Percentiles rank a stretch among this genome's conserved stretches.
phyloP scores from a whole-genome alignment of 2,797 vertebrate genomes.

The Gymnothorax reevesii region DNA sequence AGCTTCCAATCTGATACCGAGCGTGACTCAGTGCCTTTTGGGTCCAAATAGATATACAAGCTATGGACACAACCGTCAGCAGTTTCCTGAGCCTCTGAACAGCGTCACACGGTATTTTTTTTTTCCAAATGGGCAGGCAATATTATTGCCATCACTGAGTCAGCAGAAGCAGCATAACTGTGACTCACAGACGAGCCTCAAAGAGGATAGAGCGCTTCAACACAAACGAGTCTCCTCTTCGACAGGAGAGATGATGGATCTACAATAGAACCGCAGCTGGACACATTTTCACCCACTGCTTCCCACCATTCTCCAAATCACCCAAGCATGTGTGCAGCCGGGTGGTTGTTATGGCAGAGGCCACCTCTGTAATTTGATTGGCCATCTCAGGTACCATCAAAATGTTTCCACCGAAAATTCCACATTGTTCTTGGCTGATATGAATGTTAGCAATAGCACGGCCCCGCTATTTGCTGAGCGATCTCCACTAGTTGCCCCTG shows the following conservation, averaged over 20 bases:
- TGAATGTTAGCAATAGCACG: too few species aligned
- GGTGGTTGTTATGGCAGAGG: too few species aligned
- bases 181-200: background rate
- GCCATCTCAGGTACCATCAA: too few species aligned
- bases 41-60: background rate
- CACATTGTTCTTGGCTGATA: too few species aligned
- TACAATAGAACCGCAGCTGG: conserved; percentile 49
- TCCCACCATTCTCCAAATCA: background rate
- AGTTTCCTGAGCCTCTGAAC: background rate
- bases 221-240: background rate
- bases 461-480: too few species aligned
- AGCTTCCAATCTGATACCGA: background rate
- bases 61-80: background rate
- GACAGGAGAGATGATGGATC: conserved; percentile 51
- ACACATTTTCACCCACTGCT: conserved; percentile 53
- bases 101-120: conserved; percentile 25
- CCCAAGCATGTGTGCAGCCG: background rate
- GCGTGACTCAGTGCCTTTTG: background rate
- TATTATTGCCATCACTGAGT: too few species aligned
- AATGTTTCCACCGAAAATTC: too few species aligned
- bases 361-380: too few species aligned
- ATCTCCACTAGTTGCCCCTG: too few species aligned
- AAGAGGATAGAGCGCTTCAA: background rate
- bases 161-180: background rate
- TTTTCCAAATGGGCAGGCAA: background rate